A percentile compares a stretch with the other conserved stretches of the same genome.
These are phyloP conservation scores for Herpetotheres cachinnans DNA, from an alignment of 2,113 vertebrate genomes.

Conservation along the genomic window DNA sequence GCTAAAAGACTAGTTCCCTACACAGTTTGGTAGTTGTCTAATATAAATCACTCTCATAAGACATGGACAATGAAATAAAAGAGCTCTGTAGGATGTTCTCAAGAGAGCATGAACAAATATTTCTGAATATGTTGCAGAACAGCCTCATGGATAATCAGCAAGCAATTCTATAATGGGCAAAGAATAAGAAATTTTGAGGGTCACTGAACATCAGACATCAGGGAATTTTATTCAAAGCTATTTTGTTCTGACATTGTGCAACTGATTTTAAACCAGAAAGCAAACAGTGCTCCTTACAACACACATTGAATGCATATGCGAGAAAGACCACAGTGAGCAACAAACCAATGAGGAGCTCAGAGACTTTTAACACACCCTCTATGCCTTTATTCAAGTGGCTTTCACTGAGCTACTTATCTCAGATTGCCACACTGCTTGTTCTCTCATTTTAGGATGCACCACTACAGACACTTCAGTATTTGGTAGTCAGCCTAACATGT, in stretches of 20 bases:
- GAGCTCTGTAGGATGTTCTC: not conserved
- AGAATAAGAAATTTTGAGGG: not conserved
- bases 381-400: not conserved
- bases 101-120: not conserved
- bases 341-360: not conserved
- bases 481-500: no score
- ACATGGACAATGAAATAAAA: not conserved
- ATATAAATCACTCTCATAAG: not conserved
- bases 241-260: not conserved
- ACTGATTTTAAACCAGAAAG: not conserved
- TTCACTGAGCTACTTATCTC: not conserved
- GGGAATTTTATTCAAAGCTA: not conserved
- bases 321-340: not conserved
- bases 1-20: not conserved
- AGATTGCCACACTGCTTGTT: not conserved
- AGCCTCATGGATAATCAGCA: not conserved
- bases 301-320: not conserved
- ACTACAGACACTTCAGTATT: not conserved
- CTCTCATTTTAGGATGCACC: not conserved
- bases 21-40: not conserved
- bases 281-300: not conserved
- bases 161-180: not conserved
- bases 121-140: not conserved
- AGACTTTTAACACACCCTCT: no score
- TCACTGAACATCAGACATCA: accelerated